phyloP scores from a whole-genome alignment of 2,888 invertebrate species.

The Dolichomitus sp. region DNA sequence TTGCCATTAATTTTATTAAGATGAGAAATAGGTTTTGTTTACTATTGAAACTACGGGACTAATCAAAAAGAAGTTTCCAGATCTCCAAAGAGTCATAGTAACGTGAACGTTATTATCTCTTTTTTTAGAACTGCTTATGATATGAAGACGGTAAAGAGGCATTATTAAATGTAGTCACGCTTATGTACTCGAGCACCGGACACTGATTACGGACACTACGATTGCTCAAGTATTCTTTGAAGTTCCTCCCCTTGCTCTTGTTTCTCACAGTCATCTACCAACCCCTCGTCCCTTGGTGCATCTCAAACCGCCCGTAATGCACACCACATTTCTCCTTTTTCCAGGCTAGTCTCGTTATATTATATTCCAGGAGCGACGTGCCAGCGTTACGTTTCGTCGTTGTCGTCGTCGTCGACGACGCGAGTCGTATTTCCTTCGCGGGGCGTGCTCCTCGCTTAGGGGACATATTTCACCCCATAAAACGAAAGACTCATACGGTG shows the following conservation, averaged over 20 bases:
- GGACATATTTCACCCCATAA: conserved; percentile 62
- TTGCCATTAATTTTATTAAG: background rate
- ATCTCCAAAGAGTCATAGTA: too few relatives aligned
- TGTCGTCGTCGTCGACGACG: conserved; percentile 45
- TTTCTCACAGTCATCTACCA: background rate
- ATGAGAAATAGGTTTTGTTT: background rate
- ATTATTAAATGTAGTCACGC: conserved; percentile 49
- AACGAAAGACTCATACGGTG: conserved; percentile 54
- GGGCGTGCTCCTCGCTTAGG: conserved; percentile 57
- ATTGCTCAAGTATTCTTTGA: conserved; percentile 55
- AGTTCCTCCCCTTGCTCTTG: conserved; percentile 19
- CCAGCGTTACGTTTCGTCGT: conserved; percentile 43
- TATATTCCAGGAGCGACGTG: conserved; percentile 52
- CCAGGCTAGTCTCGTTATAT: conserved; percentile 52
- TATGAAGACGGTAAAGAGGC: background rate
- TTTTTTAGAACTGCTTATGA: background rate
- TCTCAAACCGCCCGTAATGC: conserved; percentile 53
- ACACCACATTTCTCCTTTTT: conserved; percentile 42
- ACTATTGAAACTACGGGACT: background rate
- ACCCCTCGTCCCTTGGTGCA: conserved; percentile 29
- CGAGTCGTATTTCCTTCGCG: conserved; percentile 62
- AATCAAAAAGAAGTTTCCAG: background rate
- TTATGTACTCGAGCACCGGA: conserved; percentile 11
- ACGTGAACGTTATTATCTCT: background rate
- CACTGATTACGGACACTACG: conserved; percentile 41